Evolutionary conservation across 2,113 vertebrate species (phyloP).

Genomic region (Eubucco bourcierii): DNA sequence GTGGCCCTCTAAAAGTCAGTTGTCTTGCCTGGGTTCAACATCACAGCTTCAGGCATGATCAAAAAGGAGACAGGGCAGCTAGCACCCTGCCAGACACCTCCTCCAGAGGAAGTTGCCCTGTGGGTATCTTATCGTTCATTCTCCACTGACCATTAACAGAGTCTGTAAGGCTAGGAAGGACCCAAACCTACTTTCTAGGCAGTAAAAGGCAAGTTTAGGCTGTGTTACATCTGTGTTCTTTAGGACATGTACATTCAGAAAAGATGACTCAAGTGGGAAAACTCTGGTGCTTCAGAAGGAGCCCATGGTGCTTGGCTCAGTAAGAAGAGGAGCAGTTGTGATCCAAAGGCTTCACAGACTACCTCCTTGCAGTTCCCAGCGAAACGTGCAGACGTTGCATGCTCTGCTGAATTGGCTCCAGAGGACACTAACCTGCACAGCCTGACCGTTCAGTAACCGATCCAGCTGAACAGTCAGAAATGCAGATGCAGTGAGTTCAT

Average conservation of each 20-base stretch:
- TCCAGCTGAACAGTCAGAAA: constrained; percentile 92
- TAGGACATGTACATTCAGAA: background rate
- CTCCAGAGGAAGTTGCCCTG: background rate
- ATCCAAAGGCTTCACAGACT: background rate
- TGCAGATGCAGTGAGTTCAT: constrained; percentile 88
- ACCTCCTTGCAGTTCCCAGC: background rate
- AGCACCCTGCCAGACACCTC: background rate
- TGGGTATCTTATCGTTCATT: background rate
- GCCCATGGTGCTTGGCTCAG: background rate
- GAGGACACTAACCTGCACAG: constrained; percentile 84
- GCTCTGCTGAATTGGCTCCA: background rate
- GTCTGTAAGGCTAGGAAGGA: background rate
- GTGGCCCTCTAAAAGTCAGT: background rate
- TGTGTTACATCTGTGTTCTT: background rate
- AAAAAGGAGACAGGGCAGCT: background rate
- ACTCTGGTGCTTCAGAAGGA: background rate
- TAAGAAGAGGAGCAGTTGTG: background rate
- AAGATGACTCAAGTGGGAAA: background rate
- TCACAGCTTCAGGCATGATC: background rate
- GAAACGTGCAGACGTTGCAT: background rate
- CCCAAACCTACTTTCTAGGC: background rate
- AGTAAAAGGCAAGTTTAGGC: background rate
- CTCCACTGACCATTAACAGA: background rate
- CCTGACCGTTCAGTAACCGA: constrained; percentile 78
- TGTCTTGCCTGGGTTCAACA: background rate